Percentiles rank a stretch among this genome's conserved stretches.
Conservation (phyloP, 2,888 invertebrate genomes). For the Agrotis exclamationis region DNA sequence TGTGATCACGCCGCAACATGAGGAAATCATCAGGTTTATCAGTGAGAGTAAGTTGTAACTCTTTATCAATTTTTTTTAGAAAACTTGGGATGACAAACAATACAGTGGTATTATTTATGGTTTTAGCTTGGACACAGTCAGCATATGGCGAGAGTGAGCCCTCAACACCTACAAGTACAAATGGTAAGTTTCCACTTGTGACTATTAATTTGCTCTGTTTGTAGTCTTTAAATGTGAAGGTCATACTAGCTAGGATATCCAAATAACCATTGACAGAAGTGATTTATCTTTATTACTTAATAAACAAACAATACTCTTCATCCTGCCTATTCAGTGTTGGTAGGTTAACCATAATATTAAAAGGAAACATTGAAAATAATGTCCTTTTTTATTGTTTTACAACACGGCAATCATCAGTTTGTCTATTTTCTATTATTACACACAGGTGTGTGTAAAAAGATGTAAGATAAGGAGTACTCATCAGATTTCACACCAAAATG, state of each 20-base stretch:
- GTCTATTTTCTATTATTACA: background rate
- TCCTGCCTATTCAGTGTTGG: background rate
- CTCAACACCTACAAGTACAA: conserved; percentile 89
- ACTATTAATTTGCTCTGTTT: background rate
- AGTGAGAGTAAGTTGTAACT: conserved; percentile 94
- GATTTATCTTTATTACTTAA: conserved; percentile 13
- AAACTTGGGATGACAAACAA: background rate
- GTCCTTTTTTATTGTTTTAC: background rate
- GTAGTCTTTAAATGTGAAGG: conserved; percentile 6
- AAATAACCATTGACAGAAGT: conserved; percentile 13
- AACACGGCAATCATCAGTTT: background rate
- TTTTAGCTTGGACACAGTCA: conserved; percentile 93
- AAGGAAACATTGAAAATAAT: too few relatives aligned
- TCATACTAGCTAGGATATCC: background rate
- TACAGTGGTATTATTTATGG: background rate
- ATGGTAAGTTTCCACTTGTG: conserved; percentile 74
- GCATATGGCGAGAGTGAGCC: conserved; percentile 91
- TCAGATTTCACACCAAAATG: too few relatives aligned
- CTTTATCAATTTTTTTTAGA: background rate
- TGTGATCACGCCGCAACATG: conserved; percentile 94
- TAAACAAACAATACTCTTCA: background rate
- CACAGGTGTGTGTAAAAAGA: background rate
- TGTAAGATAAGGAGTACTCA: too few relatives aligned
- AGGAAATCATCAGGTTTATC: conserved; percentile 96
- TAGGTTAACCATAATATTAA: background rate